A percentile compares a stretch with the other conserved stretches of the same genome.
These are phyloP conservation scores for Heliconius himera DNA, from an alignment of 1,140 invertebrate species.

Conservation along the genomic window DNA sequence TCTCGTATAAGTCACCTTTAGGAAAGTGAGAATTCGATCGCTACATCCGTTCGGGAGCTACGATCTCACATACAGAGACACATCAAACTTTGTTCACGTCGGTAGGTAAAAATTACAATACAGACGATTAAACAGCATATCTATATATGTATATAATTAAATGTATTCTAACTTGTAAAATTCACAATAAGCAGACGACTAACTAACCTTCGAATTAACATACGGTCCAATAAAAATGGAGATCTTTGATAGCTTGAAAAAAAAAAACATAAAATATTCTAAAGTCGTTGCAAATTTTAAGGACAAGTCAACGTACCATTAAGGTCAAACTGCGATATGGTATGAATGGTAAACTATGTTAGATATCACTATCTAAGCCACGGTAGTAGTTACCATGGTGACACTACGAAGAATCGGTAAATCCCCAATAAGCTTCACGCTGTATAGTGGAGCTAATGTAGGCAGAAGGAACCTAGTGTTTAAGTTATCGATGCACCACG, in stretches of 20 bases:
- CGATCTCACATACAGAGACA: too few species aligned
- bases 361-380: not conserved
- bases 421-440: too few species aligned
- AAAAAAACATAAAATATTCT: conserved; percentile 1
- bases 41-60: too few species aligned
- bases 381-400: not conserved
- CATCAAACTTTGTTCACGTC: too few species aligned
- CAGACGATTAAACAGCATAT: not conserved
- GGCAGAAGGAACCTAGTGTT: too few species aligned
- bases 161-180: not conserved
- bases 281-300: conserved; percentile 5
- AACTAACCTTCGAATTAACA: conserved; percentile 3
- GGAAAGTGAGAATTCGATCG: too few species aligned
- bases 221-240: conserved; percentile 6
- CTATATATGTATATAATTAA: not conserved
- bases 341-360: not conserved
- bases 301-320: not conserved
- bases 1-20: too few species aligned
- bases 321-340: conserved; percentile 6
- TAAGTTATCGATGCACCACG: too few species aligned
- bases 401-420: not conserved
- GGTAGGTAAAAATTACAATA: too few species aligned
- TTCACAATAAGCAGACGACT: conserved; percentile 6
- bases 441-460: too few species aligned
- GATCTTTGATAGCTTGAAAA: conserved; percentile 9